phyloP scores from a whole-genome alignment of 2,113 vertebrate species.

The Carollia perspicillata region DNA sequence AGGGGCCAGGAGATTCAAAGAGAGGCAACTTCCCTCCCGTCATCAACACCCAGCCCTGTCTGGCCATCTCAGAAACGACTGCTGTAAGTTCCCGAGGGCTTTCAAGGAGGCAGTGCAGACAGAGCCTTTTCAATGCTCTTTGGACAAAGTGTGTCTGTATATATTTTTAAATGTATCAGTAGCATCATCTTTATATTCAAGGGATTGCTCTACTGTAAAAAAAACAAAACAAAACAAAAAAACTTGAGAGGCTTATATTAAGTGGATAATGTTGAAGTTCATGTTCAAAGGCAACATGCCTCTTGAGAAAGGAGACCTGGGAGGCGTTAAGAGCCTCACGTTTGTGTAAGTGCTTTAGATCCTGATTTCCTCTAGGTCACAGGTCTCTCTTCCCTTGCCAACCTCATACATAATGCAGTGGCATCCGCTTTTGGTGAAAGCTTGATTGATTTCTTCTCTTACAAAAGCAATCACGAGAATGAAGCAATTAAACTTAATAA shows the following conservation, averaged over 20 bases:
- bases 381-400: slow-evolving; percentile 49
- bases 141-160: background rate
- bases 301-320: background rate
- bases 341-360: slow-evolving; percentile 13
- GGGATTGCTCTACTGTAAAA: background rate
- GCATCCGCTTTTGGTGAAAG: slow-evolving; percentile 40
- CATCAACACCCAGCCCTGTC: background rate
- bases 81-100: background rate
- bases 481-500: slow-evolving; percentile 64
- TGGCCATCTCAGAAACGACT: background rate
- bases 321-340: background rate
- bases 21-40: background rate
- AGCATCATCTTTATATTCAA: background rate
- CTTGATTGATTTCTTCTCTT: slow-evolving; percentile 55
- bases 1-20: background rate
- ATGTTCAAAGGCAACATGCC: background rate
- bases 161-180: background rate
- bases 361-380: slow-evolving; percentile 27
- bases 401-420: slow-evolving; percentile 60
- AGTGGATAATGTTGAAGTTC: background rate
- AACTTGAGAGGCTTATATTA: background rate
- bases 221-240: background rate
- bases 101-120: background rate
- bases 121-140: background rate
- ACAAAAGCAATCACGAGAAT: slow-evolving; percentile 57